Evolutionary conservation across 2,113 vertebrate species (phyloP), one percentile per base, ranked within the genome.

Genomic region (Lasiurus borealis): DNA sequence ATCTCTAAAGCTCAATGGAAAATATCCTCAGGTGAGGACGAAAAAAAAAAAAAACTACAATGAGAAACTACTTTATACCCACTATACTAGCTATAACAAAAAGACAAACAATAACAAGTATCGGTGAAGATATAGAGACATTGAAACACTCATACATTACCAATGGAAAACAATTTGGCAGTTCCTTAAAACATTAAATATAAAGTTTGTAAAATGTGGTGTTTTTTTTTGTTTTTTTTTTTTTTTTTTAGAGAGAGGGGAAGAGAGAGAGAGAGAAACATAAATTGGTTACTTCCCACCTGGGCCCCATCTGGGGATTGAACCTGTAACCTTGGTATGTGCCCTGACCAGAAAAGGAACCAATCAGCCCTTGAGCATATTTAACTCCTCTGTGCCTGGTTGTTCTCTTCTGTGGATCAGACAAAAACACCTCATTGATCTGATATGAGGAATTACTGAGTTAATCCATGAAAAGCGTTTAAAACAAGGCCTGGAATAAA

Each of bases 81-180:
- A 75, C 19, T 81, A 76, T 18, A 44, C 50, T 84, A 31, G 34
- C 46, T 77, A 77, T 59, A 88, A 48, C 34, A 52, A 80, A 95
- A 78, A 66, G 21, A 50, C 76, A 85, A 36, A 89, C 12, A 91
- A 29, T 72, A 89, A 81, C 15, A 68, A 90, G 57, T 82, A 21
- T 57, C 48, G 10, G 19, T 89, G 77, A 95, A 48, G 23, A 54
- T 89, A 62, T 18, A 25, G 36, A 93, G n/a, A 90, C 86, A 83
- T 62, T 52, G 4, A 54, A 93, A 83, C 14, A 86, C 19, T 93
- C 27, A 48, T 29, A 75, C 15, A 54, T 76, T 85, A 34, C 31
- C 91, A 34, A 46, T 81, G 52, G 75, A 83, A 94, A 96, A 75
- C 16, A 90, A 85, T 57, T 84, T 92, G 64, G 54, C 23, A 78